phyloP scores from a whole-genome alignment of 2,888 invertebrate genomes.

The Limnephilus marmoratus region DNA sequence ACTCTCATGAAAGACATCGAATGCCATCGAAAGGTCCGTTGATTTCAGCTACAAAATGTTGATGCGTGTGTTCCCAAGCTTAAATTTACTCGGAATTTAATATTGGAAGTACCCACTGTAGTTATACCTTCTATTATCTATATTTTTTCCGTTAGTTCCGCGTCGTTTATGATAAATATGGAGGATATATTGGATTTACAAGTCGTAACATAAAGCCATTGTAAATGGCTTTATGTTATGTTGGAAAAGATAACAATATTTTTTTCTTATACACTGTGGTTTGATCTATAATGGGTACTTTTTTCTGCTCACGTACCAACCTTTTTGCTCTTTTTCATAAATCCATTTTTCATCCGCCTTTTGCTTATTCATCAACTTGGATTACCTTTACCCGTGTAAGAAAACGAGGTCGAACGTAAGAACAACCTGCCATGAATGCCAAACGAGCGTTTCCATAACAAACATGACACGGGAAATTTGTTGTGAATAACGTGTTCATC shows the following conservation, averaged over 20 bases:
- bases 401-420: background rate
- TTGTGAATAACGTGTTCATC: slow-evolving; percentile 38
- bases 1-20: too few relatives aligned
- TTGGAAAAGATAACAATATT: background rate
- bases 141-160: background rate
- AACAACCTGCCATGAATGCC: slow-evolving; percentile 3
- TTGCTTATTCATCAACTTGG: slow-evolving; percentile 2
- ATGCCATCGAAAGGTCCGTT: too few relatives aligned
- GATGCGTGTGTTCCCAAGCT: background rate
- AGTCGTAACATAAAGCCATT: too few relatives aligned
- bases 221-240: background rate
- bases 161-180: background rate
- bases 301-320: background rate
- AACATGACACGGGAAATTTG: background rate
- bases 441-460: slow-evolving; percentile 2
- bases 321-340: background rate
- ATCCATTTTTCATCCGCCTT: background rate
- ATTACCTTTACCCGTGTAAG: background rate
- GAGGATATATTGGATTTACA: background rate
- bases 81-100: background rate
- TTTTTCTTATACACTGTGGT: background rate
- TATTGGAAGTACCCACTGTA: background rate
- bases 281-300: background rate
- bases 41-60: background rate
- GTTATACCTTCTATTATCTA: too few relatives aligned